Conservation (phyloP, 2,113 vertebrate genomes). For the Entelurus aequoreus region DNA sequence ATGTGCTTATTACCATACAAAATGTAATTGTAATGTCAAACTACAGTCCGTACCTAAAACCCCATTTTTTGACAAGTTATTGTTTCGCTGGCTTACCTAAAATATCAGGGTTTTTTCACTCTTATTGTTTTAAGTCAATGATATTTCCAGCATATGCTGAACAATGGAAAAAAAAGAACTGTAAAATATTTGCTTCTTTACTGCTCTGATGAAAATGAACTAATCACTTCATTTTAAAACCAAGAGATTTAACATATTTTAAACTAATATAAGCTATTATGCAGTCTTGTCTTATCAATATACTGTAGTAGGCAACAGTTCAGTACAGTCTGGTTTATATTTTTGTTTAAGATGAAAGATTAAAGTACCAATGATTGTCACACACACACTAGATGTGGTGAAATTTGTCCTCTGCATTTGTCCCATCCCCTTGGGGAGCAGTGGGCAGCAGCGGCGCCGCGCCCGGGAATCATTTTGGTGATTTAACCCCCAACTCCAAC, state of each 20-base stretch:
- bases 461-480: no score
- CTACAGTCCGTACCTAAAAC: background rate
- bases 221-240: background rate
- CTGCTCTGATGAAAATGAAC: background rate
- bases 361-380: no score
- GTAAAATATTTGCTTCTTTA: background rate
- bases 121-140: background rate
- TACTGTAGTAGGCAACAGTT: no score
- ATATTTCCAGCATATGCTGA: background rate
- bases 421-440: no score
- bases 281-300: background rate
- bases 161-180: background rate
- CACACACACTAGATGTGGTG: no score
- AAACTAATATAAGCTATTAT: background rate
- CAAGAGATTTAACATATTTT: background rate
- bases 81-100: background rate
- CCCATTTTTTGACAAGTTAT: background rate
- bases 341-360: no score
- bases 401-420: no score
- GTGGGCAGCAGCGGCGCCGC: no score
- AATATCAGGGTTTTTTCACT: background rate
- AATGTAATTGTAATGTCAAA: background rate
- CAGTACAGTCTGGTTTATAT: no score
- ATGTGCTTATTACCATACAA: no score
- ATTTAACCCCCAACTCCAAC: no score